phyloP scores from a whole-genome alignment of 2,888 invertebrate species.

The Mesorhabditis spiculigera region DNA sequence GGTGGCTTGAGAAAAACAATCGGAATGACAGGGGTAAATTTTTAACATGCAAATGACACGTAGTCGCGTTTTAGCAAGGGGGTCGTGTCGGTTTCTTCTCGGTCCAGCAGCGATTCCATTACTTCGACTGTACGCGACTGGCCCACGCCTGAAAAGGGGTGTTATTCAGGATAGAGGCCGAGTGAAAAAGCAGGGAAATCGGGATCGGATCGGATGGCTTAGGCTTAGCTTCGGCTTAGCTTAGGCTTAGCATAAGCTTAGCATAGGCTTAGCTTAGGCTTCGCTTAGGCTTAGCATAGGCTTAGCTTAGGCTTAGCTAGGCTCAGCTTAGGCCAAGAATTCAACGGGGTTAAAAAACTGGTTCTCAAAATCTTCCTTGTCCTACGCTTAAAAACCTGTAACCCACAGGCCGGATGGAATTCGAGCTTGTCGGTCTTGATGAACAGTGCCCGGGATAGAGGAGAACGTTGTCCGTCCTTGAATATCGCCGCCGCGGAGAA shows the following conservation, averaged over 20 bases:
- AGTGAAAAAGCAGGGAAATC: too few relatives aligned
- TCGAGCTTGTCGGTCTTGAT: conserved; percentile 56
- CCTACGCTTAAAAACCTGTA: not conserved
- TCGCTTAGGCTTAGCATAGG: not conserved
- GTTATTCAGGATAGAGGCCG: too few relatives aligned
- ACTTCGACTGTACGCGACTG: conserved; percentile 55
- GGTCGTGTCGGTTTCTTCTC: conserved; percentile 47
- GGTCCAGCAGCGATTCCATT: conserved; percentile 54
- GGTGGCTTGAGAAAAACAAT: too few relatives aligned
- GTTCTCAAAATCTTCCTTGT: too few relatives aligned
- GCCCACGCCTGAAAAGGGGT: conserved; percentile 44
- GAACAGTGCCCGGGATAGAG: conserved; percentile 52
- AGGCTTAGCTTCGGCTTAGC: too few relatives aligned
- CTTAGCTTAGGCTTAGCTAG: not conserved
- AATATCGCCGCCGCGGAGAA: conserved; percentile 51
- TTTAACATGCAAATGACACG: conserved; percentile 46
- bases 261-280: not conserved
- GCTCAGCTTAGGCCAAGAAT: not conserved
- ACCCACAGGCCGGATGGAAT: conserved; percentile 47
- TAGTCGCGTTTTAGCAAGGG: conserved; percentile 50
- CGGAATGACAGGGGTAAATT: not conserved
- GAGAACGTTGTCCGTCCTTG: conserved; percentile 52
- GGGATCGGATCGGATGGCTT: too few relatives aligned
- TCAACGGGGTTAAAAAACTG: not conserved
- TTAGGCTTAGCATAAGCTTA: too few relatives aligned